These are phyloP conservation scores for Fringilla coelebs DNA, from an alignment of 2,797 vertebrate genomes.

Conservation along the genomic window DNA sequence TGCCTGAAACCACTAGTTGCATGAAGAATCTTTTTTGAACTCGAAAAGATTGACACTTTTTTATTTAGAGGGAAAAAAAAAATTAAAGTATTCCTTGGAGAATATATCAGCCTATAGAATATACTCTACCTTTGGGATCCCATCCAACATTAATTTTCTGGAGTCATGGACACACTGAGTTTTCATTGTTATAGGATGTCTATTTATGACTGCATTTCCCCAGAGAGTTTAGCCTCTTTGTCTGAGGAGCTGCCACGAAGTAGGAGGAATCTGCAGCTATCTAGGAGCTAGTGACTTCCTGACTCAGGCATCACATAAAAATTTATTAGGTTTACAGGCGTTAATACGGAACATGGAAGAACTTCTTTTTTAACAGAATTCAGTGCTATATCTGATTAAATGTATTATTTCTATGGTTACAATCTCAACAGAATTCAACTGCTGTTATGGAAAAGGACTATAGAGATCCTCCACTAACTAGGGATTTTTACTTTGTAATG, in stretches of 20 bases:
- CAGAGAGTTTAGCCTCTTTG: not conserved
- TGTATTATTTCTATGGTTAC: not conserved
- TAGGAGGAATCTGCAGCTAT: not conserved
- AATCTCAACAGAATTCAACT: not conserved
- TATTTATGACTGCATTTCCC: not conserved
- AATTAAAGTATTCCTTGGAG: not conserved
- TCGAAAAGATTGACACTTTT: not conserved
- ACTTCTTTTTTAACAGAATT: not conserved
- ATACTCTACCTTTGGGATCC: not conserved
- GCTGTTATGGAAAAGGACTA: not conserved
- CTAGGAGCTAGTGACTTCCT: not conserved
- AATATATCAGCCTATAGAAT: not conserved
- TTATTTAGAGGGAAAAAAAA: not conserved
- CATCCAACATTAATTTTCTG: not conserved
- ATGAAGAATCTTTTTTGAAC: not conserved
- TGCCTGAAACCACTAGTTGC: not conserved
- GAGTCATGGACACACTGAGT: not conserved
- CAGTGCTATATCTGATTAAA: not conserved
- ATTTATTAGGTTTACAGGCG: not conserved
- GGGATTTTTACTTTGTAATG: not conserved
- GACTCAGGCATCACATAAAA: not conserved
- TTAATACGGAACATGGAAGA: not conserved
- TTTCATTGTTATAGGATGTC: not conserved
- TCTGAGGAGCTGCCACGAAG: not conserved
- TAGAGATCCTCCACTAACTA: not conserved